Evolutionary conservation across 1,140 invertebrate species (phyloP), one percentile per base, ranked within the genome.

Genomic region (Telenomus remus): DNA sequence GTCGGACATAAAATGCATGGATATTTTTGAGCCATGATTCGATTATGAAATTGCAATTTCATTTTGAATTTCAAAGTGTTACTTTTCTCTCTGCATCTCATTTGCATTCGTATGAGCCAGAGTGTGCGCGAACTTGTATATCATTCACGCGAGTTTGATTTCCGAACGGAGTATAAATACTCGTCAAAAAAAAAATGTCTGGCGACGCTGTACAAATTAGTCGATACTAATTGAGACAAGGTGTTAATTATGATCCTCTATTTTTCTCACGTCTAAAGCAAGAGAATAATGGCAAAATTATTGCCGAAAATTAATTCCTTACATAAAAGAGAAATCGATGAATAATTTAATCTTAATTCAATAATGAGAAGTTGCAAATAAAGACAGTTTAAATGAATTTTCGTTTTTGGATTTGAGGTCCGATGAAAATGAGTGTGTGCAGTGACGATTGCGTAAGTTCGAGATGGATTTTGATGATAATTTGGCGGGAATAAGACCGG

Each of bases 31-130:
- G 46, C 34, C 53, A 27, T 27, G 54, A 71, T 56, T 65, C 50
- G 59, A 72, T 72, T 72, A 65, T 44, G 69, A 64, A 65, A 72
- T 34, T 47, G 60, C 55, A 72, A 60, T 72, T 54, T 65, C 55
- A 34, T 54, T 39, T 15, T 49, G 44, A 72, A 72, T 72, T 72
- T 60, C 19, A 27, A 27, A 64, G 47, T 54, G 60, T 2, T 34
- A 15, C 11, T 42, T 54, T 55, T 49, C 47, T 54, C 19, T 34
- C 16, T 16, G 10, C 44, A 27, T 39, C 42, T 74, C 70, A 74
- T 74, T 74, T 74, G 70, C 55, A 66, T 66, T 66, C 56, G 61
- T 74, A 74, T 27, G 19, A 27, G 19, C 19, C 44, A 35, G 44
- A 10, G 19, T 27, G 19, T 55, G 10, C 16, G 53, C 46, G 14